Evolutionary conservation across 2,797 vertebrate species (phyloP), one percentile per base, ranked within the genome.

Genomic region (Parambassis ranga): DNA sequence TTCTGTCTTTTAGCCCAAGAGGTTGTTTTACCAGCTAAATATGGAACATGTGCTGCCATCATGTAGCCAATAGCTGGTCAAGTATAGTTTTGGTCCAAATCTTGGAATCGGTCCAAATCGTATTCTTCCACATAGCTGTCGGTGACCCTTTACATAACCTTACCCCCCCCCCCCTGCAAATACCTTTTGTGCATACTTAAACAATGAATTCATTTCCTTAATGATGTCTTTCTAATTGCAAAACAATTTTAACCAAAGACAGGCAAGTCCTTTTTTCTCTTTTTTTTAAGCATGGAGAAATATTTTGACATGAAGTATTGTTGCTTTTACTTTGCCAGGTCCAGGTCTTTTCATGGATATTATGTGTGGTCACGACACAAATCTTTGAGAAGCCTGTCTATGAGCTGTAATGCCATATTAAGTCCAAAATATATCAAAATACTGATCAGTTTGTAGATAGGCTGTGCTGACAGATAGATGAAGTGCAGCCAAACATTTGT

Each of bases 361-460:
- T 26, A 49, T 24, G 44, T 26, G 32, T 59, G 56, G 9, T 56
- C 38, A 53, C 36, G 44, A 43, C 13, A 47, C 11, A 55, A 22
- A 57, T 58, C 18, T 11, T 18, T 15, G 18, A 50, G 16, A 55
- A 32, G 20, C 26, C 46, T 44, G 36, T 36, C 32, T 11, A 36
- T 53, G 46, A 67, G 41, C 16, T 49, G 4, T 44, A 62, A 20
- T 2, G 3, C 26, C 16, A 14, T 28, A 19, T 43, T 11, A 60
- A 39, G 31, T 49, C 4, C 1, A 26, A 47, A 41, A 41, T 42
- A 47, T 64, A 28, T 57, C 61, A 51, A 62, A 60, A 38, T 22
- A 37, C 28, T 44, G 66, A 67, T 51, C 44, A 55, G 51, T 32
- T 22, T 20, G 20, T 26, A 53, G 51, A 65, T 39, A 60, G n/a